A percentile compares a stretch with the other conserved stretches of the same genome.
Conservation (phyloP, 1,140 invertebrate genomes). For the Camponotus vicinus region DNA sequence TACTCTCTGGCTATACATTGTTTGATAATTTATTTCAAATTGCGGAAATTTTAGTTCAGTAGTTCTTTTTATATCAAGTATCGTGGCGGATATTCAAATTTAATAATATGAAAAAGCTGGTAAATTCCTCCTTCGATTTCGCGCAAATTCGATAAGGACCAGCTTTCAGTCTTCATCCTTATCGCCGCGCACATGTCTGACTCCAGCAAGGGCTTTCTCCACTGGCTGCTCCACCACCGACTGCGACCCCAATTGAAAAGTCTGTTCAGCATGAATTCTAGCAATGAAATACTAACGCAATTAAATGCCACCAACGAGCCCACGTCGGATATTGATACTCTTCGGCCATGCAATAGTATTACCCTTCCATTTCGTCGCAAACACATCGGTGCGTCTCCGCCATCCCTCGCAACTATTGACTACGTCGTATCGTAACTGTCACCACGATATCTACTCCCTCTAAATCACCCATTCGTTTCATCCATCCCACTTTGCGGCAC, state of each 20-base stretch:
- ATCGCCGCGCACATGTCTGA: slow-evolving; percentile 4
- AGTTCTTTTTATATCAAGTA: not conserved
- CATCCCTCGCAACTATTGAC: slow-evolving; percentile 37
- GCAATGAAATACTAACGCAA: slow-evolving; percentile 84
- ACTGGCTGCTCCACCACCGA: not conserved
- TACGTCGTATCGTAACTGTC: slow-evolving; percentile 20
- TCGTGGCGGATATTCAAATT: not conserved
- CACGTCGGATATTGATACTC: slow-evolving; percentile 83
- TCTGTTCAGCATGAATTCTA: slow-evolving; percentile 55
- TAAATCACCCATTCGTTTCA: not conserved
- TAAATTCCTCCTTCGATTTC: not conserved
- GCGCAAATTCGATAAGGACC: not conserved
- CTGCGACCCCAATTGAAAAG: slow-evolving; percentile 62
- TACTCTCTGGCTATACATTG: not conserved
- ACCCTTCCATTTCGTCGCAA: slow-evolving; percentile 73
- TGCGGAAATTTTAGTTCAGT: not conserved
- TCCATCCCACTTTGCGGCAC: slow-evolving; percentile 70
- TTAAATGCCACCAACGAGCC: slow-evolving; percentile 82
- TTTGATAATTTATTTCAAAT: not conserved
- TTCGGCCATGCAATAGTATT: slow-evolving; percentile 82
- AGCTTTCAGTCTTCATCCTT: not conserved
- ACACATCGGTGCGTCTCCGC: slow-evolving; percentile 62
- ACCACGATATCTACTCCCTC: slow-evolving; percentile 27
- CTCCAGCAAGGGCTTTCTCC: not conserved
- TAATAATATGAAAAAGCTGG: not conserved